Conservation (phyloP, 1,140 invertebrate species). For the Cephus cinctus region DNA sequence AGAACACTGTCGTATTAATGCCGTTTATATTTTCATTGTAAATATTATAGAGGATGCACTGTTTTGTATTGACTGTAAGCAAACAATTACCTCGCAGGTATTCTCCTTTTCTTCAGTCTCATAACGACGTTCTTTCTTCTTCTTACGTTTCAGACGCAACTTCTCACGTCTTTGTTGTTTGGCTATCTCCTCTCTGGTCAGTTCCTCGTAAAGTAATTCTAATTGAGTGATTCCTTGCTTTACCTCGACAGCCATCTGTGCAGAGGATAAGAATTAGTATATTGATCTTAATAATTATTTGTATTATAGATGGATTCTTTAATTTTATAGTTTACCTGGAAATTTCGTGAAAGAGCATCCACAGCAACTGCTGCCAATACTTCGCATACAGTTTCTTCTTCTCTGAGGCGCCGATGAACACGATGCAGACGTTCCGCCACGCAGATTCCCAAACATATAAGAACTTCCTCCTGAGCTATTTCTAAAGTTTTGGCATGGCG, state of each 20-base stretch:
- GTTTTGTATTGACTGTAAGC: not conserved
- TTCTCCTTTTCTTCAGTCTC: slow-evolving; percentile 60
- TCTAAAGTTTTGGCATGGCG: slow-evolving; percentile 92
- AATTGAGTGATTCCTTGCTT: slow-evolving; percentile 87
- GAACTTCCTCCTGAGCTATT: slow-evolving; percentile 92
- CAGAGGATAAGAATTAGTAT: slow-evolving; percentile 9
- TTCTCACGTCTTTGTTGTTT: slow-evolving; percentile 83
- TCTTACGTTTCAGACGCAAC: slow-evolving; percentile 81
- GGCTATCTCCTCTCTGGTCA: slow-evolving; percentile 78
- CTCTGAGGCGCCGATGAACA: slow-evolving; percentile 79
- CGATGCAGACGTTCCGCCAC: slow-evolving; percentile 85
- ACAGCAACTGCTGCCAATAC: slow-evolving; percentile 85
- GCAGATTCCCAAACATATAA: slow-evolving; percentile 90
- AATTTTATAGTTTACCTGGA: slow-evolving; percentile 58
- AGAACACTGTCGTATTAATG: not conserved
- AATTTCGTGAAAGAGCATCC: slow-evolving; percentile 82
- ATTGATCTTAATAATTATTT: slow-evolving; percentile 1
- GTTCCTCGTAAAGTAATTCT: slow-evolving; percentile 77
- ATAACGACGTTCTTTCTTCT: slow-evolving; percentile 70
- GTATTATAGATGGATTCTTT: not conserved
- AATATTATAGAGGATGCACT: slow-evolving; percentile 8
- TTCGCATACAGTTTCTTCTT: slow-evolving; percentile 89
- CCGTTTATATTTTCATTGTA: not conserved
- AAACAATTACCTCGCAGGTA: slow-evolving; percentile 43
- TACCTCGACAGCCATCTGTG: slow-evolving; percentile 77